Evolutionary conservation across 2,797 vertebrate genomes (phyloP).

Genomic region (Galagoides demidoff): DNA sequence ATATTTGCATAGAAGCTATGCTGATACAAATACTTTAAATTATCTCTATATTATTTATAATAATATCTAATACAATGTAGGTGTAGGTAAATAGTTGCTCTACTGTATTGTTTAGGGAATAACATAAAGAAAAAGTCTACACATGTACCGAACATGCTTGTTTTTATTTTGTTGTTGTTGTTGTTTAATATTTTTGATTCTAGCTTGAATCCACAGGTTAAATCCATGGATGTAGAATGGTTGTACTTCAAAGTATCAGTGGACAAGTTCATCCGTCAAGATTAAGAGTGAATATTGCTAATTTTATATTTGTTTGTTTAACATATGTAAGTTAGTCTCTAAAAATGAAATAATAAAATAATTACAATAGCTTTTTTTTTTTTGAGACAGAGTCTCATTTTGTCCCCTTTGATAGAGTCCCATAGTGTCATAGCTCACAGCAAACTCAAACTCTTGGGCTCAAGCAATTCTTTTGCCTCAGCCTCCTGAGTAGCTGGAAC

Average conservation of each 20-base stretch:
- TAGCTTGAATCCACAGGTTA: neutral
- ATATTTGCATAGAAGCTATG: neutral
- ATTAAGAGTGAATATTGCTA: neutral
- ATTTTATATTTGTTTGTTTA: constrained; percentile 28
- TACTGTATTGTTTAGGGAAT: neutral
- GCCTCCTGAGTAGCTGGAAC: too few species aligned
- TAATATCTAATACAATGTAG: neutral
- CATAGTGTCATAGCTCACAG: too few species aligned
- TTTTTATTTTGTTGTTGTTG: too few species aligned
- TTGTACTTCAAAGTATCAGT: neutral
- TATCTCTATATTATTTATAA: neutral
- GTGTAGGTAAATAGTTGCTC: neutral
- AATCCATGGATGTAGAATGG: neutral
- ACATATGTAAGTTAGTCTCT: neutral
- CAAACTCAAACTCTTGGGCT: too few species aligned
- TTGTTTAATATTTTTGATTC: neutral
- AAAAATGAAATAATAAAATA: constrained; percentile 18
- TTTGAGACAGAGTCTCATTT: too few species aligned
- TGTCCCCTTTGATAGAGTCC: too few species aligned
- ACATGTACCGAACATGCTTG: neutral
- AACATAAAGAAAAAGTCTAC: neutral
- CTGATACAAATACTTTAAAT: neutral
- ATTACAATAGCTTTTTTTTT: neutral
- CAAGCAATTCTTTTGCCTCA: too few species aligned
- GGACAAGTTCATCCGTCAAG: neutral